Base-by-base conservation (phyloP, 2,888 invertebrate genomes). In the Celastrina argiolus region DNA sequence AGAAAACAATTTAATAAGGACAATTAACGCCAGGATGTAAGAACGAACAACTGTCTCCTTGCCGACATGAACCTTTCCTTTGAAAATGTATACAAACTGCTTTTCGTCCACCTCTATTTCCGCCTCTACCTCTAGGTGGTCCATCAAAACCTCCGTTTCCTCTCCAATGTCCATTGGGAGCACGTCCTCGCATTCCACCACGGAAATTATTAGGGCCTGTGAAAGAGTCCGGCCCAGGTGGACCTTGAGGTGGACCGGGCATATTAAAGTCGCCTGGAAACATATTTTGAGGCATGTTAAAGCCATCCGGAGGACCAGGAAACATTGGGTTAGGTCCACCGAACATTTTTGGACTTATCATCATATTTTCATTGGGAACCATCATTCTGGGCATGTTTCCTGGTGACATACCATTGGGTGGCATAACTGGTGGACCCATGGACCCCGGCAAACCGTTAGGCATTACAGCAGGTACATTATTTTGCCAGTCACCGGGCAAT, bases 21-120 rank as follows among this genome's bases (percentile, higher is more conserved):
- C 92, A 92, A 81, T 93, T 93, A 22, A 93, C 92, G 70, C 94
- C 94, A 2, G 96, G 96, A 91, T 97, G 97, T 73, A 96, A 88
- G 83, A 95, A 97, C 66, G 94, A 94, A 85, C 97, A 98, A 74
- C 94, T 94, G 74, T 95, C 95, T 66, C 96, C 96, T 79, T 95
- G 94, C 64, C 96, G 92, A 86, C 97, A 97, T 69, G 94, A 95
- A 0, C 97, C 97, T 74, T 93, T 94, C 76, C 95, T 94, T 80
- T 95, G 94, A 77, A 95, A 95, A 81, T 96, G 95, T 80, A 95
- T 94, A 80, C 97, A 97, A 14, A 94, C 87, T 63, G 92, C 85
- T 76, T 91, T 93, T 45, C 91, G 92, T 70, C 93, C 91, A 68
- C 93, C 91, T 45, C 92, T 87, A n/a, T 87, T 86, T 16, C 90